phyloP scores from a whole-genome alignment of 2,113 vertebrate genomes.

The Pandion haliaetus region DNA sequence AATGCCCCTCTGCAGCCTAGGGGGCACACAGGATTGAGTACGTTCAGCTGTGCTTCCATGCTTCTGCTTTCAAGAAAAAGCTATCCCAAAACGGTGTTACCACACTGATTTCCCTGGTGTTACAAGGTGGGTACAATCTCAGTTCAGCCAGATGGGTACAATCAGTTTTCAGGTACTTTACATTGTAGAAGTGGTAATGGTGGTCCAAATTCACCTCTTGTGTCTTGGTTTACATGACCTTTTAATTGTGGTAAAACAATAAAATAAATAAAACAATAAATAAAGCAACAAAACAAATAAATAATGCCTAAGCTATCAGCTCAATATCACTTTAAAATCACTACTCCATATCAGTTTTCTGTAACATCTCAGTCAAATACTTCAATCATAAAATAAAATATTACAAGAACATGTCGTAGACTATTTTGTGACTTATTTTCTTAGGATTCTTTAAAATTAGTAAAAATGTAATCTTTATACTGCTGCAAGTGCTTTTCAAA shows the following conservation, averaged over 20 bases:
- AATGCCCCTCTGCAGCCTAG: background rate
- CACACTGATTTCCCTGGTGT: background rate
- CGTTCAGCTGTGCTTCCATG: background rate
- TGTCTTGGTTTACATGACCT: background rate
- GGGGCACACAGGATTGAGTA: background rate
- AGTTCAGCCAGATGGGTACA: background rate
- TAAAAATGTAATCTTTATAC: background rate
- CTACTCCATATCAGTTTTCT: background rate
- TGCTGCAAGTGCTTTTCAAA: background rate
- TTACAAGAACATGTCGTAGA: background rate
- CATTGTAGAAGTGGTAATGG: background rate
- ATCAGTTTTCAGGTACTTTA: background rate
- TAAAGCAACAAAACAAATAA: background rate
- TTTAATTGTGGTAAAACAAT: background rate
- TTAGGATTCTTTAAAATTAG: background rate
- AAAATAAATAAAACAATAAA: background rate
- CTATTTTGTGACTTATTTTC: background rate
- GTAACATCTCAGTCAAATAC: background rate
- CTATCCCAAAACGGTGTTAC: background rate
- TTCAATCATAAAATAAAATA: background rate
- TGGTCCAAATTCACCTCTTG: background rate
- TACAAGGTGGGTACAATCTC: background rate
- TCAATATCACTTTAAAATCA: background rate
- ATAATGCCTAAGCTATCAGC: background rate
- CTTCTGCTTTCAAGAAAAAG: background rate